These are phyloP conservation scores for Triplophysa dalaica DNA, from an alignment of 2,113 vertebrate species.

Conservation along the genomic window DNA sequence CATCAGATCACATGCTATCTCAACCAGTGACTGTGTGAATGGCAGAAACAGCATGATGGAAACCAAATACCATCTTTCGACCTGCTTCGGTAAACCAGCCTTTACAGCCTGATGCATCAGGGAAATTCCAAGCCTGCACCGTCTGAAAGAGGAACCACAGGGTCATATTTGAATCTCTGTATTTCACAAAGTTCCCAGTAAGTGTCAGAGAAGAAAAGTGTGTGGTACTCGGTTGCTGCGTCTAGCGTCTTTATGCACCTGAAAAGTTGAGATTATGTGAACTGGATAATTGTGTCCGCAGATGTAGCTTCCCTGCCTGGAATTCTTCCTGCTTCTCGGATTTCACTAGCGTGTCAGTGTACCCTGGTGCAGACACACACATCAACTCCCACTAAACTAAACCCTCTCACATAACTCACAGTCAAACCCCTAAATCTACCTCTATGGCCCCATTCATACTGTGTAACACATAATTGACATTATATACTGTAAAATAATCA, in stretches of 20 bases:
- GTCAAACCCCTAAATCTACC: slow-evolving; percentile 2
- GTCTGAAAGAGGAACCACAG: not conserved
- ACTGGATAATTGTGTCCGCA: slow-evolving; percentile 72
- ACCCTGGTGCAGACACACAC: slow-evolving; percentile 50
- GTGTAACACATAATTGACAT: not conserved
- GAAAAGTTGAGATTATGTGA: slow-evolving; percentile 68
- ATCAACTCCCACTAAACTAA: slow-evolving; percentile 20
- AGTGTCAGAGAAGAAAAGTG: not conserved
- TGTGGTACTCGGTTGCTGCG: not conserved
- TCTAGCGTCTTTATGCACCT: slow-evolving; percentile 38
- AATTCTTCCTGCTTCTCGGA: slow-evolving; percentile 72
- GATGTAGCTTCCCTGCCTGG: slow-evolving; percentile 74
- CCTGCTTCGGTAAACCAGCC: not conserved
- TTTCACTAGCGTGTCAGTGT: slow-evolving; percentile 65
- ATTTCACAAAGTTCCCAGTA: not conserved
- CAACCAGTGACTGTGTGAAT: slow-evolving; percentile 28
- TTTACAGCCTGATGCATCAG: slow-evolving; percentile 16
- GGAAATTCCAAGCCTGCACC: slow-evolving; percentile 1
- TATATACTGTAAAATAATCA: too few species aligned
- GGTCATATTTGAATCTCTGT: slow-evolving; percentile 2
- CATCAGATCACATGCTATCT: slow-evolving; percentile 31
- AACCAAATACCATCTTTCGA: slow-evolving; percentile 32
- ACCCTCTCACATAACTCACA: not conserved
- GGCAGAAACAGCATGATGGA: slow-evolving; percentile 32
- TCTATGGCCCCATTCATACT: not conserved